phyloP scores from a whole-genome alignment of 2,113 vertebrate genomes.

The Catagonus wagneri region DNA sequence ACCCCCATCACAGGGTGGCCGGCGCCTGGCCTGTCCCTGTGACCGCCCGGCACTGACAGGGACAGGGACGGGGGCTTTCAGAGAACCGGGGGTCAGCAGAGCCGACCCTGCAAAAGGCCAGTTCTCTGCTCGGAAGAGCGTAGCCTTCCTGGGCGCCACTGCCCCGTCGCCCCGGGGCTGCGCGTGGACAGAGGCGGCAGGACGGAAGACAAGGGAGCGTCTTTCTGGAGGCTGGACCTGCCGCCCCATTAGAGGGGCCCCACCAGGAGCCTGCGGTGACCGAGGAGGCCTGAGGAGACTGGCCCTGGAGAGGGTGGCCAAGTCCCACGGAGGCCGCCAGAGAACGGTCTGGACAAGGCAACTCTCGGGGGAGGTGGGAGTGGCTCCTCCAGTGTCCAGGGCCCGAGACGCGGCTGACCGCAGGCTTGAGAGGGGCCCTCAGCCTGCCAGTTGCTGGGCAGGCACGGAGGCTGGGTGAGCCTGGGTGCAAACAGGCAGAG shows the following conservation, averaged over 20 bases:
- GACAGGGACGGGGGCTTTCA: background rate
- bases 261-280: too few relatives aligned
- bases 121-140: background rate
- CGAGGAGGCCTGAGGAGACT: fast-evolving
- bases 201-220: fast-evolving
- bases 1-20: background rate
- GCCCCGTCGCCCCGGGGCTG: fast-evolving
- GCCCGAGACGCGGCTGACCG: background rate
- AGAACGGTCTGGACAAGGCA: background rate
- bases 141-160: background rate
- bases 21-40: background rate
- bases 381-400: too few relatives aligned
- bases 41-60: background rate
- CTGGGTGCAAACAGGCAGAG: background rate
- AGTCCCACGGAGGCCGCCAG: fast-evolving
- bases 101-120: fast-evolving
- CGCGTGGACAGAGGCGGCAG: fast-evolving
- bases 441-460: background rate
- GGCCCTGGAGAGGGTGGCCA: background rate
- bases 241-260: too few relatives aligned
- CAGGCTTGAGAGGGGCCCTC: background rate
- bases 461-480: background rate
- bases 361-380: background rate
- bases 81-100: background rate
- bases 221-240: background rate